These are phyloP conservation scores for Himalopsyche japonica DNA, from an alignment of 2,888 invertebrate species.

Conservation along the genomic window DNA sequence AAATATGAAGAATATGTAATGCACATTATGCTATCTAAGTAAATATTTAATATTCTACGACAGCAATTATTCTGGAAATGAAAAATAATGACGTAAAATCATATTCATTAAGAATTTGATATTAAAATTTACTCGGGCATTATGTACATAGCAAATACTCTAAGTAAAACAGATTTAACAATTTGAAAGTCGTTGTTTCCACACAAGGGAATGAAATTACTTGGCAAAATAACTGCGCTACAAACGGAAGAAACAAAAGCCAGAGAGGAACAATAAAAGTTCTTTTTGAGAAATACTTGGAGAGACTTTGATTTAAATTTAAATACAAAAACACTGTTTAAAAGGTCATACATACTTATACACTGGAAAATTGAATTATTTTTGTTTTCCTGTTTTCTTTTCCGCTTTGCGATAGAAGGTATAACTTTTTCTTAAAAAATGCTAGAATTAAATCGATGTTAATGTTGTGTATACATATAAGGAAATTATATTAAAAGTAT, in stretches of 20 bases:
- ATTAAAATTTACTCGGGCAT: not conserved
- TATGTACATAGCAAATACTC: constrained; percentile 3
- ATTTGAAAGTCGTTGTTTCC: constrained; percentile 15
- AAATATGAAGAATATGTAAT: no score
- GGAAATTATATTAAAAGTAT: no score
- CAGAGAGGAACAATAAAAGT: constrained; percentile 24
- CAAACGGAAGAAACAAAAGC: not conserved
- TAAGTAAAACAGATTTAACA: constrained; percentile 8
- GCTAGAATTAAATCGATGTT: no score
- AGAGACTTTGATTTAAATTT: not conserved
- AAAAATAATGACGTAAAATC: not conserved
- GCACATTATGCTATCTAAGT: no score
- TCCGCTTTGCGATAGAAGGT: no score
- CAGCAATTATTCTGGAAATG: no score
- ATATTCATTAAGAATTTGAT: not conserved
- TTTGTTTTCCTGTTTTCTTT: no score
- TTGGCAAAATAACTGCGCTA: not conserved
- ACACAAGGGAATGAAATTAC: constrained; percentile 13
- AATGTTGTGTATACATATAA: no score
- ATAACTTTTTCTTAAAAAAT: no score
- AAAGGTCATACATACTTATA: not conserved
- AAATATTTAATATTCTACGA: no score
- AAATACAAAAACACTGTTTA: not conserved
- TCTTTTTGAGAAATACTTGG: not conserved
- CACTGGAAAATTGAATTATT: no score